These are phyloP conservation scores for Aelia acuminata DNA, from an alignment of 2,888 invertebrate species.

Conservation along the genomic window DNA sequence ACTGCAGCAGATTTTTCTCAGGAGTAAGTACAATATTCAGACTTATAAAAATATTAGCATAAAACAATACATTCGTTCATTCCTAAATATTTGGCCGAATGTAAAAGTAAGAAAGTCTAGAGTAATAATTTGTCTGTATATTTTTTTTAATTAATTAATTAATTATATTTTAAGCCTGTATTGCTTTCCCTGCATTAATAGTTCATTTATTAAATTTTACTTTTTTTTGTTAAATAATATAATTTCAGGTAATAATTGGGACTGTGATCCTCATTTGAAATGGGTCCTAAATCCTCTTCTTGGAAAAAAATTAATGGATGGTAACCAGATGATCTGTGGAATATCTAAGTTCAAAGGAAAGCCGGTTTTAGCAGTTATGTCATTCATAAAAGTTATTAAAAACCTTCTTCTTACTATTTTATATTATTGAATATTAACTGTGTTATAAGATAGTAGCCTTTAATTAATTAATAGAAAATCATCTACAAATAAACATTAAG, in stretches of 20 bases:
- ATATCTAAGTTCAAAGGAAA: conserved; percentile 75
- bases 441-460: background rate
- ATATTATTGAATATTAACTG: background rate
- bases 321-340: conserved; percentile 75
- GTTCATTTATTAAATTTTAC: no score
- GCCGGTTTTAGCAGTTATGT: conserved; percentile 76
- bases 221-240: no score
- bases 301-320: conserved; percentile 72
- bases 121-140: background rate
- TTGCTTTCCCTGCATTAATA: no score
- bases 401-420: background rate
- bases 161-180: no score
- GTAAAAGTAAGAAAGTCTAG: background rate
- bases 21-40: conserved; percentile 70
- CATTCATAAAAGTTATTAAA: conserved; percentile 74
- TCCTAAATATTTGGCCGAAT: background rate
- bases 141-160: no score
- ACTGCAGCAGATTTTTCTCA: conserved; percentile 71
- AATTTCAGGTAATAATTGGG: conserved; percentile 77
- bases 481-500: background rate
- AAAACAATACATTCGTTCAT: no score
- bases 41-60: background rate
- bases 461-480: no score
- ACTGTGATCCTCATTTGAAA: conserved; percentile 76
- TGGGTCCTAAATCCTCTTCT: conserved; percentile 76